Conservation (phyloP, 2,797 vertebrate genomes). For the Myripristis jacobus region DNA sequence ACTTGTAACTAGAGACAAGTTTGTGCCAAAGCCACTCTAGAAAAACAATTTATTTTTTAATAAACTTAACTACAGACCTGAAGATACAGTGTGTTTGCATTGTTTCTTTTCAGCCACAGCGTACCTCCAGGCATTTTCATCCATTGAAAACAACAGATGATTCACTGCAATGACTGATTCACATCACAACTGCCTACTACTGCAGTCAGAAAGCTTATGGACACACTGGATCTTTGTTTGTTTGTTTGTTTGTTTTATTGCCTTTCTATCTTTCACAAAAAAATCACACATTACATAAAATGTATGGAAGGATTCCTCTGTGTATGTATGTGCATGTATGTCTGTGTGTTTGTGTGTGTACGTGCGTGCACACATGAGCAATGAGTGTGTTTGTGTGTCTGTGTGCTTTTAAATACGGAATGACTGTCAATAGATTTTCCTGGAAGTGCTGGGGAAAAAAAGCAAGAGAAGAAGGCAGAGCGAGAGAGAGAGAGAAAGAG, state of each 20-base stretch:
- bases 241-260: not conserved
- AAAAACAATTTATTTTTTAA: no score
- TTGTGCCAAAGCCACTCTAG: no score
- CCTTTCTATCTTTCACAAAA: not conserved
- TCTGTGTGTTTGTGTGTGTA: constrained; percentile 5
- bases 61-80: no score
- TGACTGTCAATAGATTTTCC: constrained; percentile 6
- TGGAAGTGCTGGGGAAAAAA: constrained; percentile 24
- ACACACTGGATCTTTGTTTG: not conserved
- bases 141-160: not conserved
- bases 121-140: not conserved
- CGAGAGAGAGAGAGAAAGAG: not conserved
- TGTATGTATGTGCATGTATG: constrained; percentile 2
- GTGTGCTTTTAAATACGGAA: constrained; percentile 15
- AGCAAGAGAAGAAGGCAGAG: not conserved
- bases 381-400: constrained; percentile 3
- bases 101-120: not conserved
- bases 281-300: no score
- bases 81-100: not conserved
- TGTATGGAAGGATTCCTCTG: no score
- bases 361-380: no score
- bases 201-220: no score
- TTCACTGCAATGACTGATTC: not conserved
- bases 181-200: no score
- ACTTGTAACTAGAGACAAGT: no score